phyloP scores from a whole-genome alignment of 2,113 vertebrate genomes.

The Pseudorhombus dupliciocellatus region DNA sequence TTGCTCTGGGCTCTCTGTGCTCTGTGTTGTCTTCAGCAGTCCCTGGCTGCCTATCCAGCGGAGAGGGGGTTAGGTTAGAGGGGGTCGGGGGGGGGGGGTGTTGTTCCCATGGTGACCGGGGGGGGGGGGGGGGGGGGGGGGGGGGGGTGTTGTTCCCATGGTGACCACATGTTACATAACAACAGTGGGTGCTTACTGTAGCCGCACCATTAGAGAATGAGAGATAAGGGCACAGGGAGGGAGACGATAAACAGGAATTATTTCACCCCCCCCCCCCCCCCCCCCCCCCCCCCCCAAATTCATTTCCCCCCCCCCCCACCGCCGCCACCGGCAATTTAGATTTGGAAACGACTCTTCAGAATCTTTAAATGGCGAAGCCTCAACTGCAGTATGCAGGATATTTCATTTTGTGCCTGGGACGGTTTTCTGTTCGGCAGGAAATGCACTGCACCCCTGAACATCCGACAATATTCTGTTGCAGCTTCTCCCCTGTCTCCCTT shows the following conservation, averaged over 20 bases:
- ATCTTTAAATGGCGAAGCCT: conserved; percentile 14
- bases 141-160: conserved; percentile 60
- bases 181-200: conserved; percentile 52
- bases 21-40: conserved; percentile 49
- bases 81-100: conserved; percentile 2
- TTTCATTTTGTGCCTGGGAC: conserved; percentile 11
- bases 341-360: background rate
- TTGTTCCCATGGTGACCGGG: conserved; percentile 69
- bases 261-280: no score
- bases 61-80: conserved; percentile 2
- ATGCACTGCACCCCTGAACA: conserved; percentile 5
- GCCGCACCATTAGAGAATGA: conserved; percentile 50
- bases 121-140: conserved; percentile 2
- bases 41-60: conserved; percentile 26
- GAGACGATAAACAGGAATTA: conserved; percentile 40
- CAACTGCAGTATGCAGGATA: background rate
- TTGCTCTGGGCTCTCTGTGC: conserved; percentile 30
- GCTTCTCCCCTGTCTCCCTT: conserved; percentile 23
- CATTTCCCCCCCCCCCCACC: no score
- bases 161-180: conserved; percentile 71
- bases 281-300: no score
- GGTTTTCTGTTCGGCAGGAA: conserved; percentile 2
- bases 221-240: conserved; percentile 42
- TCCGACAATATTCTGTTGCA: background rate
- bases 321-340: conserved; percentile 30